Conservation (phyloP, 2,797 vertebrate species). For the Diplodus puntazzo region DNA sequence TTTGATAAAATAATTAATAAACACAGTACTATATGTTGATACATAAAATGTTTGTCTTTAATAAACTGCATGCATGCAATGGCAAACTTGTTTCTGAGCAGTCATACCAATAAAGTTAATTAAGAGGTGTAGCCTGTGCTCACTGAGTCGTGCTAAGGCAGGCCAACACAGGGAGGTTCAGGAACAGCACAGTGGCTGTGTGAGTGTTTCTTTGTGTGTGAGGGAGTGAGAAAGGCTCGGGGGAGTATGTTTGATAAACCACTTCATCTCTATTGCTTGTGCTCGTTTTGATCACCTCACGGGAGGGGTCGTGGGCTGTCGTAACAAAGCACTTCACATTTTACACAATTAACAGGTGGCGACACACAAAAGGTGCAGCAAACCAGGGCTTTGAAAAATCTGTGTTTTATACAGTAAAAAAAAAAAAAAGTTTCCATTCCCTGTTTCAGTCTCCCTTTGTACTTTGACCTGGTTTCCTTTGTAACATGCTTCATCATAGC, state of each 20-base stretch:
- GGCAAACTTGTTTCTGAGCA: slow-evolving; percentile 4
- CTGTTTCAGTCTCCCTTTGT: slow-evolving; percentile 16
- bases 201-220: neutral
- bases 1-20: no score
- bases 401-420: neutral
- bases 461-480: slow-evolving; percentile 27
- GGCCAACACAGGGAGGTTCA: neutral
- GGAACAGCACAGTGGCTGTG: neutral
- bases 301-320: slow-evolving; percentile 12
- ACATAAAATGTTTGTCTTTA: slow-evolving; percentile 17
- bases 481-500: neutral
- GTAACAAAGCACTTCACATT: slow-evolving; percentile 39
- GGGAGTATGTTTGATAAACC: slow-evolving; percentile 48
- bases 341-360: slow-evolving; percentile 48
- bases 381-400: slow-evolving; percentile 32
- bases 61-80: neutral
- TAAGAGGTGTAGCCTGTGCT: slow-evolving; percentile 9
- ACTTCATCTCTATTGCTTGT: slow-evolving; percentile 55
- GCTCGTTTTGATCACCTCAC: slow-evolving; percentile 57
- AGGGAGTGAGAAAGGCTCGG: neutral
- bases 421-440: slow-evolving; percentile 25
- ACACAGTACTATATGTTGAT: slow-evolving; percentile 6
- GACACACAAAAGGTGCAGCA: slow-evolving; percentile 53
- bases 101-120: slow-evolving; percentile 23
- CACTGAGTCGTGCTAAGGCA: slow-evolving; percentile 12